Evolutionary conservation across 2,888 invertebrate species (phyloP).

Genomic region (Nemurella pictetii): DNA sequence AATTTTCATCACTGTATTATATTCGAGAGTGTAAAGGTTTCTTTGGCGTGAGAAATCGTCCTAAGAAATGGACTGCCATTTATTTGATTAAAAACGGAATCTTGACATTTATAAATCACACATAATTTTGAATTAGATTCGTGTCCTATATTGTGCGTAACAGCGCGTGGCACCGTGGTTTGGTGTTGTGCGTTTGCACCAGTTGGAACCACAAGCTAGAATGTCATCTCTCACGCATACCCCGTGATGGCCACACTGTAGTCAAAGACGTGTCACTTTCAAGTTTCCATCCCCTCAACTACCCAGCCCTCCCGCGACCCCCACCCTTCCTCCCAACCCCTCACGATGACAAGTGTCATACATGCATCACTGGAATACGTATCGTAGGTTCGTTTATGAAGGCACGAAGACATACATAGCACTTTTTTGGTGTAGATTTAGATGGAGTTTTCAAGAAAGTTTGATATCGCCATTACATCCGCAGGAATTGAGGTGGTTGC

Average conservation of each 20-base stretch:
- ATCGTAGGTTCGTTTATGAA: too few species aligned
- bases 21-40: not conserved
- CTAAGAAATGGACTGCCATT: not conserved
- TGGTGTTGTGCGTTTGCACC: not conserved
- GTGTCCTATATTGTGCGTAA: not conserved
- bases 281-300: too few species aligned
- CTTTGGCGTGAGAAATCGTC: not conserved
- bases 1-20: too few species aligned
- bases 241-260: not conserved
- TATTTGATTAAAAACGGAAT: not conserved
- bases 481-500: too few species aligned
- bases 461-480: too few species aligned
- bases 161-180: not conserved
- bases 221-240: not conserved
- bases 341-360: too few species aligned
- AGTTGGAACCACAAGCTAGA: not conserved
- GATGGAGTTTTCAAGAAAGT: too few species aligned
- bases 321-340: not conserved
- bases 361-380: too few species aligned
- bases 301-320: not conserved
- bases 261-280: not conserved
- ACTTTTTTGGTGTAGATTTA: too few species aligned
- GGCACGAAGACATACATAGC: too few species aligned
- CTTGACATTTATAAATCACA: conserved; percentile 9
- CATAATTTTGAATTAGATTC: not conserved